Evolutionary conservation across 1,140 invertebrate genomes (phyloP), one percentile per base, ranked within the genome.

Genomic region (Drosophila tropicalis): DNA sequence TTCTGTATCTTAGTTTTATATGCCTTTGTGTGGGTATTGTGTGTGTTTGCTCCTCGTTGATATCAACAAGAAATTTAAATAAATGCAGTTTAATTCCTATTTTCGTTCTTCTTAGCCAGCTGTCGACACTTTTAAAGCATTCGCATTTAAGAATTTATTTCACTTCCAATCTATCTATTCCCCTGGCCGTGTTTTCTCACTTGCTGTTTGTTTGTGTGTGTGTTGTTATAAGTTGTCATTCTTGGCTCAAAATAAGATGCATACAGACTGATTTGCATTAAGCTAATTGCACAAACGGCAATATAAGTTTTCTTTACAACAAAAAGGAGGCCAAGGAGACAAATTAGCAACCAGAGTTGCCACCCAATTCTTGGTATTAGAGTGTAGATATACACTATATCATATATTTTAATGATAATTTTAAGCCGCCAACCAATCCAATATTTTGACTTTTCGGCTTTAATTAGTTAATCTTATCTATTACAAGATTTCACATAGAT

Each of bases 111-210:
- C 34, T 60, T 61, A 51, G 64, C 36, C 57, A 74, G 41, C 34
- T 70, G 77, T 63, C 66, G 60, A 65, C 71, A 60, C 64, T 83
- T 80, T 84, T 70, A 84, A 79, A 80, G 72, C 81, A 61, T 67
- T 62, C 65, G 63, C 54, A 80, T 57, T 55, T 55, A 70, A 84
- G 79, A 83, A 83, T 81, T 85, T 81, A 85, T 85, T 62, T 81
- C 61, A 62, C 25, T 60, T 62, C 40, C 58, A 65, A 58, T 47
- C 19, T 44, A 6, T 47, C 17, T 51, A 9, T 51, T 6, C 15
- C 44, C 17, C 44, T 47, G 15, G n/a, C n/a, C 5, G 15, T 41
- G 0, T 15, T 44, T n/a, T 17, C 44, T 51, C 17, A 5, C 44
- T 2, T 4, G 6, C 34, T 62, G 55, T 62, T 19, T 36, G 56